Evolutionary conservation across 2,888 invertebrate species (phyloP).

Genomic region (Eupithecia insigniata): DNA sequence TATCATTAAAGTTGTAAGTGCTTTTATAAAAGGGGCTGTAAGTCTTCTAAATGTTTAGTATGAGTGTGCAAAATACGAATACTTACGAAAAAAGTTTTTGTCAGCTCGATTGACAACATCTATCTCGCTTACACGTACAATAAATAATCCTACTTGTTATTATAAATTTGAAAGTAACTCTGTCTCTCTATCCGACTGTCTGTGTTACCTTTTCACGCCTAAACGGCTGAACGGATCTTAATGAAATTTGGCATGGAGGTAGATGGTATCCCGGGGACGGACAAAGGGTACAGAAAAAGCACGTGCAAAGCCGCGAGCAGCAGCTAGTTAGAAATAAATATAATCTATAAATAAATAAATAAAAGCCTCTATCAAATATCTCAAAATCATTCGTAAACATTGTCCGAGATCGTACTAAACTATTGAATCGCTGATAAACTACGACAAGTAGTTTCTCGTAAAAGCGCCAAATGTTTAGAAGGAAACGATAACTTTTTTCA

Average conservation of each 20-base stretch:
- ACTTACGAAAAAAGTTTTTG: background rate
- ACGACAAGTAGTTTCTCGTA: background rate
- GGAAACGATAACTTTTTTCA: background rate
- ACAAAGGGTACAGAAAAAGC: no score
- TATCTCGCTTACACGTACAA: background rate
- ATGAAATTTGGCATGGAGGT: no score
- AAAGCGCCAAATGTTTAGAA: background rate
- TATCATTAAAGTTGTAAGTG: background rate
- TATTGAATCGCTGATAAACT: background rate
- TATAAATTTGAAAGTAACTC: no score
- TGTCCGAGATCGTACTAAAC: background rate
- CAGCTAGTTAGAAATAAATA: background rate
- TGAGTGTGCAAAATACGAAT: background rate
- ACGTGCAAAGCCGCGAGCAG: no score
- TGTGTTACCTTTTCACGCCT: no score
- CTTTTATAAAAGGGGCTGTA: background rate
- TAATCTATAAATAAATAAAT: background rate
- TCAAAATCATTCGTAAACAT: background rate
- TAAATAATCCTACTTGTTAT: no score
- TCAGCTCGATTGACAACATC: background rate
- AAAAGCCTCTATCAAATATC: background rate
- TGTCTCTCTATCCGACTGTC: no score
- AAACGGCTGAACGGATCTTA: no score
- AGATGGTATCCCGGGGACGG: no score
- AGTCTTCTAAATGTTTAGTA: background rate